These are phyloP conservation scores for Epizoanthus rinbou DNA, from an alignment of 92 coral and sea anemone genomes.

Conservation along the genomic window DNA sequence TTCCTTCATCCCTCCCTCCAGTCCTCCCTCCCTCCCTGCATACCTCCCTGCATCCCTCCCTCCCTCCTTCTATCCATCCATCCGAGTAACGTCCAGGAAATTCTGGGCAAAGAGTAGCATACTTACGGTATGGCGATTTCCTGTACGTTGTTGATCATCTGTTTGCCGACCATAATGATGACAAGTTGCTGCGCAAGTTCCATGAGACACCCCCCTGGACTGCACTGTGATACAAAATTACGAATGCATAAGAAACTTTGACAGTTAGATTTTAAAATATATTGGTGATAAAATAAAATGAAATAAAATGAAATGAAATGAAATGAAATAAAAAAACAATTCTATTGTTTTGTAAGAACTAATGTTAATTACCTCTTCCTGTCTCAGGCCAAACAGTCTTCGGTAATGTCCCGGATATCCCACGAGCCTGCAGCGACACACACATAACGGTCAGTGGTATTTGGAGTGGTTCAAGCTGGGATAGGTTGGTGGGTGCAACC, in stretches of 20 bases:
- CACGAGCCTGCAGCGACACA: constrained; percentile 71
- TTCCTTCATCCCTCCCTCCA: neutral
- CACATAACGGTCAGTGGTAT: neutral
- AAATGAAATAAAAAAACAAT: too few relatives aligned
- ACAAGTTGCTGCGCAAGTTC: constrained; percentile 98
- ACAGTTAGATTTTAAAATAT: too few relatives aligned
- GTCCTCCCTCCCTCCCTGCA: neutral
- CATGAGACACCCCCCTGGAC: constrained; percentile 98
- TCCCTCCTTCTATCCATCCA: too few relatives aligned
- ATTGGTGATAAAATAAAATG: too few relatives aligned
- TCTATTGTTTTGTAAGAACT: too few relatives aligned
- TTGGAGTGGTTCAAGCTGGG: neutral
- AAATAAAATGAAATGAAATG: too few relatives aligned
- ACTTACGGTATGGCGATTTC: constrained; percentile 98
- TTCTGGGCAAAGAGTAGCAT: neutral
- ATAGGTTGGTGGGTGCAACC: neutral
- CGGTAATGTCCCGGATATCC: constrained; percentile 98
- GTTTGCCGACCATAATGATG: constrained; percentile 98
- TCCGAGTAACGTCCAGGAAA: too few relatives aligned
- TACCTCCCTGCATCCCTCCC: too few relatives aligned
- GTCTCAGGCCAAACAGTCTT: constrained; percentile 94
- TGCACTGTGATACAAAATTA: constrained; percentile 60
- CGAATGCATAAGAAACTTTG: neutral
- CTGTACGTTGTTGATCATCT: constrained; percentile 94
- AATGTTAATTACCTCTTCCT: constrained; percentile 91